phyloP scores from a whole-genome alignment of 2,888 invertebrate genomes.

The Sesia bembeciformis region DNA sequence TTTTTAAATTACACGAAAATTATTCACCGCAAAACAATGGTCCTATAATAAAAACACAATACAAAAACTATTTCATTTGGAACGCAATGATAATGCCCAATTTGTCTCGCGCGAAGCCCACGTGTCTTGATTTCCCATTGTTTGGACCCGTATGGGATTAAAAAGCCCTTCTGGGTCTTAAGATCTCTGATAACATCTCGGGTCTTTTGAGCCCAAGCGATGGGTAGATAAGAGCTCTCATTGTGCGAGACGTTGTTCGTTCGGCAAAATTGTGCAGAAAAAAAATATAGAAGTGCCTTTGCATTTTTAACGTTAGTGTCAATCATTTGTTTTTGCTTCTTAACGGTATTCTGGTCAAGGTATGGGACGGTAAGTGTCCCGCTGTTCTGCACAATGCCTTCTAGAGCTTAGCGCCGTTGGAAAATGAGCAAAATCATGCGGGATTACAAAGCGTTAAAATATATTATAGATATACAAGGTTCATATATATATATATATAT shows the following conservation, averaged over 20 bases:
- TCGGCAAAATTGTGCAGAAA: not conserved
- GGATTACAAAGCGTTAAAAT: no score
- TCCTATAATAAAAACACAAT: not conserved
- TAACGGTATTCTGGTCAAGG: conserved; percentile 29
- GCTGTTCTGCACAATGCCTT: conserved; percentile 13
- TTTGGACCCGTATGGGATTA: conserved; percentile 43
- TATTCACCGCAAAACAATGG: not conserved
- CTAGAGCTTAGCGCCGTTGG: not conserved
- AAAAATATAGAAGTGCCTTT: conserved; percentile 16
- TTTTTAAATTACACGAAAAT: not conserved
- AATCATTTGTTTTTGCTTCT: conserved; percentile 29
- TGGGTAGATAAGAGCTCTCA: conserved; percentile 42
- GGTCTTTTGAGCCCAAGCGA: conserved; percentile 30
- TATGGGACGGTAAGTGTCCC: conserved; percentile 8
- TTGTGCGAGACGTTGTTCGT: conserved; percentile 34
- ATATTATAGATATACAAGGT: no score
- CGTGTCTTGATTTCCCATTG: conserved; percentile 47
- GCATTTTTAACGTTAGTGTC: conserved; percentile 14
- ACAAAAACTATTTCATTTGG: not conserved
- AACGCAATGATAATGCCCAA: conserved; percentile 40
- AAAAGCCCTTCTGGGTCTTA: conserved; percentile 22
- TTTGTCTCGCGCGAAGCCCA: conserved; percentile 46
- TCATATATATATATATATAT: no score
- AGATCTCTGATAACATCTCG: conserved; percentile 48
- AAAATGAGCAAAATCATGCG: not conserved